These are phyloP conservation scores for Uromys caudimaculatus DNA, from an alignment of 2,797 vertebrate species.

Conservation along the genomic window DNA sequence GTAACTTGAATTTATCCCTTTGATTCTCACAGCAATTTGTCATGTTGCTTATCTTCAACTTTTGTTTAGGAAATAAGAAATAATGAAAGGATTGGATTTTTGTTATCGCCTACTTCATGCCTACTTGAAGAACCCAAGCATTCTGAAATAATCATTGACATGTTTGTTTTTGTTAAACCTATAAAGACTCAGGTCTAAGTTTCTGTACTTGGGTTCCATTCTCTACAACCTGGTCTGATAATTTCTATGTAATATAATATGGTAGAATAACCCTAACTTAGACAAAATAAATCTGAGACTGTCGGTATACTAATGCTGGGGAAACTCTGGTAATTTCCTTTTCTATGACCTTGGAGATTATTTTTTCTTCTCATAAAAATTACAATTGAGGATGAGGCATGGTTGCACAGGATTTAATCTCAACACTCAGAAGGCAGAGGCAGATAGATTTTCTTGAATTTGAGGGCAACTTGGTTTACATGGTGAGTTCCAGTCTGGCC, in stretches of 20 bases:
- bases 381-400: not conserved
- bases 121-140: conserved; percentile 6
- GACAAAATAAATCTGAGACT: conserved; percentile 3
- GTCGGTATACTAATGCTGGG: not conserved
- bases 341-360: conserved; percentile 5
- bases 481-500: not conserved
- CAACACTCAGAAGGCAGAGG: not conserved
- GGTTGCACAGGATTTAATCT: not conserved
- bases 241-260: conserved; percentile 1
- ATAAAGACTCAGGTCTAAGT: not conserved
- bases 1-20: conserved; percentile 58
- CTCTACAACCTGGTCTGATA: not conserved
- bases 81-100: conserved; percentile 5
- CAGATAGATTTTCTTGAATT: not conserved
- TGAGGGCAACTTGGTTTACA: not conserved
- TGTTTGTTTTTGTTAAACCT: conserved; percentile 41
- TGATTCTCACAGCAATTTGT: not conserved
- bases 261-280: conserved; percentile 24
- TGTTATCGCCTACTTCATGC: not conserved
- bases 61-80: not conserved
- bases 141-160: conserved; percentile 11
- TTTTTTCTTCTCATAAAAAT: conserved; percentile 56
- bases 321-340: conserved; percentile 39
- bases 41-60: not conserved
- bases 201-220: conserved; percentile 42